Evolutionary conservation across 2,888 invertebrate species (phyloP).

Genomic region (Minunthozetes semirufus): DNA sequence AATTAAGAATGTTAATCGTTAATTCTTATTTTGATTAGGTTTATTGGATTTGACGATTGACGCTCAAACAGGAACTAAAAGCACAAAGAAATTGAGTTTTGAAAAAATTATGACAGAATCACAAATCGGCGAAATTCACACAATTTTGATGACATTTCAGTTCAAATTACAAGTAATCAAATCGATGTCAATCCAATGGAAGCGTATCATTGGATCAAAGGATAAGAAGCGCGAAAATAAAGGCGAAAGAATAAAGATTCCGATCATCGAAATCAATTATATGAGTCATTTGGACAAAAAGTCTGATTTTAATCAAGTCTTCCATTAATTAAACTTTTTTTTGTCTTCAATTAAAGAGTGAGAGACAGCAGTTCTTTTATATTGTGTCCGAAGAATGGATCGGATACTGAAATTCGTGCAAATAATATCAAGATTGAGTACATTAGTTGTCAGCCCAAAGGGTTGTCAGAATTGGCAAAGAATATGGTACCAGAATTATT

Average conservation of each 20-base stretch:
- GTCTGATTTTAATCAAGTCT: neutral
- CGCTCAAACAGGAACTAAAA: neutral
- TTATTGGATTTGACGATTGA: neutral
- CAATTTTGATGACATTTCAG: neutral
- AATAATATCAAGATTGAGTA: neutral
- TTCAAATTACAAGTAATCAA: neutral
- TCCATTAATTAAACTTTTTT: neutral
- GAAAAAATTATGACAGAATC: neutral
- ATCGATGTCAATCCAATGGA: neutral
- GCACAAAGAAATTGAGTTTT: neutral
- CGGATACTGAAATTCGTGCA: neutral
- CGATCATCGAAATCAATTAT: constrained; percentile 8
- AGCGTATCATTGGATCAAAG: neutral
- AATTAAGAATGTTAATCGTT: neutral
- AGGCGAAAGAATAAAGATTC: neutral
- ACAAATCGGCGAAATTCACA: neutral
- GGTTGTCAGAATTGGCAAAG: no score
- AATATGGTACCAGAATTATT: no score
- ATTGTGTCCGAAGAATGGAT: neutral
- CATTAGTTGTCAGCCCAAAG: neutral
- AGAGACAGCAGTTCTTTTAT: neutral
- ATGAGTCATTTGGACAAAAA: constrained; percentile 2
- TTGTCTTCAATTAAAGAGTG: neutral
- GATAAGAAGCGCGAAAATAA: neutral
- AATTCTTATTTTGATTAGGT: neutral